A percentile compares a stretch with the other conserved stretches of the same genome.
These are phyloP conservation scores for Cheilosia grossa DNA, from an alignment of 2,888 invertebrate genomes.

Conservation along the genomic window DNA sequence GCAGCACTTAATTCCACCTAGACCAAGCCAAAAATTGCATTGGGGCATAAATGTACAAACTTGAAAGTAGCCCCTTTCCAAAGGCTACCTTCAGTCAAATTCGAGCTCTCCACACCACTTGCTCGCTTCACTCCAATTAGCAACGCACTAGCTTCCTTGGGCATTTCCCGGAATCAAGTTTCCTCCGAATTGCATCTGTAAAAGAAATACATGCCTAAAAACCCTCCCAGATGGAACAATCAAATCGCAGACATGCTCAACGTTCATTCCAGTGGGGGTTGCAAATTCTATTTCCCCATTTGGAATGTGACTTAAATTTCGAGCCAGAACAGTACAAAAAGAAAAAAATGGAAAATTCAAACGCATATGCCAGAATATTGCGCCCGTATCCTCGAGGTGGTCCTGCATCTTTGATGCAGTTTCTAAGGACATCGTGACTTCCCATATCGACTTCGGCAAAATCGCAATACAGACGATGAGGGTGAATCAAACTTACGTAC, in stretches of 20 bases:
- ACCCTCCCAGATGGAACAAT: constrained; percentile 73
- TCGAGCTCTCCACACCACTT: neutral
- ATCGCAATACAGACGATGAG: neutral
- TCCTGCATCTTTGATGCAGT: constrained; percentile 72
- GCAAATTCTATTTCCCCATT: constrained; percentile 44
- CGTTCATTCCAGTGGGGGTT: constrained; percentile 41
- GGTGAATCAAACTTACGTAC: constrained; percentile 41
- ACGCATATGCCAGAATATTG: constrained; percentile 68
- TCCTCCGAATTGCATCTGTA: constrained; percentile 30
- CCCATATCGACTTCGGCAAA: neutral
- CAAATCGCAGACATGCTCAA: constrained; percentile 61
- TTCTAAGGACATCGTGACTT: constrained; percentile 59
- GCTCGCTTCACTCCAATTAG: constrained; percentile 51
- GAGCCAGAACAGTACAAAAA: neutral
- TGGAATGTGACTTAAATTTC: constrained; percentile 38
- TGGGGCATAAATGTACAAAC: no score
- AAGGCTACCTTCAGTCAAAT: neutral
- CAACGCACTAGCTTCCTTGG: constrained; percentile 48
- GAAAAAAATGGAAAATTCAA: constrained; percentile 31
- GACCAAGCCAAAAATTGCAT: no score
- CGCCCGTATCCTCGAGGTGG: constrained; percentile 56
- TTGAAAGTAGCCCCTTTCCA: neutral
- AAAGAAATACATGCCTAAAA: constrained; percentile 2
- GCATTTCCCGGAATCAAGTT: constrained; percentile 39
- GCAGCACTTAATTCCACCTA: no score